Evolutionary conservation across 2,888 invertebrate species (phyloP).

Genomic region (Lithosia quadra): DNA sequence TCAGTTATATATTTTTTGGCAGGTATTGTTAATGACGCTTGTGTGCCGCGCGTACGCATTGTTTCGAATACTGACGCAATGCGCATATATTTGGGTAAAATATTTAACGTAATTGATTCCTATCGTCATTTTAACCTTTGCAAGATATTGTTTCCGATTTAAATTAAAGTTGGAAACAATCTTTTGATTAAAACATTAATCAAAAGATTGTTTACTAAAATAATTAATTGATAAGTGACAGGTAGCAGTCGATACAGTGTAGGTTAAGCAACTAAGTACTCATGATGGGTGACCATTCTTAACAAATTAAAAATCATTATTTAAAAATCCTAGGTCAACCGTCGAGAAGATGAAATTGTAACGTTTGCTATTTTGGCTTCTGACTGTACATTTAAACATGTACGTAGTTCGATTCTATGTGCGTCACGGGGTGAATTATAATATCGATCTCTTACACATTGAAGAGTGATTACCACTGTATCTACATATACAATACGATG

Average conservation of each 20-base stretch:
- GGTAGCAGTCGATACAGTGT: too few species aligned
- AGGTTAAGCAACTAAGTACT: too few species aligned
- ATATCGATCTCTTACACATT: neutral
- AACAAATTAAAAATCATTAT: too few species aligned
- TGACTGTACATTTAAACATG: neutral
- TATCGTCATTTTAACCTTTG: slow-evolving; percentile 4
- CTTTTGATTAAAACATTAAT: too few species aligned
- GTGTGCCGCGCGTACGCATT: slow-evolving; percentile 20
- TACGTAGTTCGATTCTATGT: neutral
- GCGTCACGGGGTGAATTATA: neutral
- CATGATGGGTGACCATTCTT: too few species aligned
- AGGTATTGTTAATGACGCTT: slow-evolving; percentile 9
- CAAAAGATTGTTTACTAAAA: too few species aligned
- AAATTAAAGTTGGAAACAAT: neutral
- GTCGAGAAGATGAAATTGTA: neutral
- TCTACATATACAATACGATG: neutral
- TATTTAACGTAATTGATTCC: slow-evolving; percentile 15
- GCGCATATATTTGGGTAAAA: slow-evolving; percentile 23
- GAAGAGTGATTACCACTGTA: neutral
- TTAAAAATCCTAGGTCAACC: too few species aligned
- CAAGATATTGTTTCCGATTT: neutral
- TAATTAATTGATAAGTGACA: too few species aligned
- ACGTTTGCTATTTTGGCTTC: neutral
- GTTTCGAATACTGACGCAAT: slow-evolving; percentile 35
- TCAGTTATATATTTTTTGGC: neutral